Evolutionary conservation across 2,113 vertebrate genomes (phyloP).

Genomic region (Tiliqua scincoides): DNA sequence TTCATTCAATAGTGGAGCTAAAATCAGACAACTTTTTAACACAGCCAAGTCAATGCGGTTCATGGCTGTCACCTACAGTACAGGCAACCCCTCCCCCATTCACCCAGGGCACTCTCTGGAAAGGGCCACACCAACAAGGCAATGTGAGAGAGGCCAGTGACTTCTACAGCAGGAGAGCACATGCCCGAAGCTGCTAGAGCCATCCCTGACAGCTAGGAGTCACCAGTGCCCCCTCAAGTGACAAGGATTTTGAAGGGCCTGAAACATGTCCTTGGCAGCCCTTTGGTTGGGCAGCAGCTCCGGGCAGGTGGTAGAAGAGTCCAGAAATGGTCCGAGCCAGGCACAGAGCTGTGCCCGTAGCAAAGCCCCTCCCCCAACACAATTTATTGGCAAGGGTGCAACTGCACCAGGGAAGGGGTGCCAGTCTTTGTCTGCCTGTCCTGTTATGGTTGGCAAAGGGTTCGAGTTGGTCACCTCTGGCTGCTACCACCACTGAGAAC

Average conservation of each 20-base stretch:
- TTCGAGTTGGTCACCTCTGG: not conserved
- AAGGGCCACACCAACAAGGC: conserved; percentile 49
- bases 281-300: not conserved
- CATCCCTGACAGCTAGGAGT: not conserved
- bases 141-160: conserved; percentile 58
- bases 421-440: not conserved
- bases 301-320: not conserved
- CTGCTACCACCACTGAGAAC: too few relatives aligned
- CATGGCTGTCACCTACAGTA: conserved; percentile 47
- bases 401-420: accelerated
- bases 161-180: conserved; percentile 68
- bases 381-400: accelerated
- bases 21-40: conserved; percentile 74
- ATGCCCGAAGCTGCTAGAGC: not conserved
- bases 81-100: conserved; percentile 40
- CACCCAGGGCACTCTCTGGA: conserved; percentile 45
- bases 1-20: conserved; percentile 66
- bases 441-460: not conserved
- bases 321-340: not conserved
- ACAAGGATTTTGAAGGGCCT: not conserved
- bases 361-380: accelerated
- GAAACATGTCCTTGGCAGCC: not conserved
- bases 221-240: too few relatives aligned
- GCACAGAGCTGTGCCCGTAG: not conserved
- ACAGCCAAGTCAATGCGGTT: conserved; percentile 49